These are phyloP conservation scores for Liolophura sinensis DNA, from an alignment of 1,140 invertebrate species.

Conservation along the genomic window DNA sequence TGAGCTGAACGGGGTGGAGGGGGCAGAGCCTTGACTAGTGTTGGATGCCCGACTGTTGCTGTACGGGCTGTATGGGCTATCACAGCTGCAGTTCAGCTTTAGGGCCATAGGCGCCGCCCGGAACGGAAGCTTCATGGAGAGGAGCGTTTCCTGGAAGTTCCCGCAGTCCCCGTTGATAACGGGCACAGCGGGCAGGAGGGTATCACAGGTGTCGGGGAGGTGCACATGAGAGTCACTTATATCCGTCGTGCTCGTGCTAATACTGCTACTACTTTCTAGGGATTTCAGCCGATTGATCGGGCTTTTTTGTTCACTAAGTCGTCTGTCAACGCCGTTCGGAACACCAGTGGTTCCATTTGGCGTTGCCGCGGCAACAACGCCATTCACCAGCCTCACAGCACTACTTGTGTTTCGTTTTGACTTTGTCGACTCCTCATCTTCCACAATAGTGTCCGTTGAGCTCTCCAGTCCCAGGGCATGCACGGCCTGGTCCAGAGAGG, in stretches of 20 bases:
- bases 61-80: neutral
- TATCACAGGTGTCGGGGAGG: constrained; percentile 1
- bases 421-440: constrained; percentile 32
- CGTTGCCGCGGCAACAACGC: too few species aligned
- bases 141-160: neutral
- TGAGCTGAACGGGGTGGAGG: constrained; percentile 34
- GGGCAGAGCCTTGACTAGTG: neutral
- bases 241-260: constrained; percentile 57
- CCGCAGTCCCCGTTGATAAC: neutral
- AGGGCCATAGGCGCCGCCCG: neutral
- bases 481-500: neutral
- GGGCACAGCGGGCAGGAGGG: constrained; percentile 2
- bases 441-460: constrained; percentile 61
- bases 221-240: constrained; percentile 52
- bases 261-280: constrained; percentile 36
- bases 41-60: neutral
- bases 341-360: too few species aligned
- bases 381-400: constrained; percentile 2
- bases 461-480: constrained; percentile 45
- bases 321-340: too few species aligned
- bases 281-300: constrained; percentile 12
- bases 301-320: neutral
- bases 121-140: neutral
- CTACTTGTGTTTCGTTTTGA: constrained; percentile 1
- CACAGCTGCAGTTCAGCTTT: neutral